These are phyloP conservation scores for Hypsibius dujardini DNA, from an alignment of 1,140 invertebrate genomes.

Conservation along the genomic window DNA sequence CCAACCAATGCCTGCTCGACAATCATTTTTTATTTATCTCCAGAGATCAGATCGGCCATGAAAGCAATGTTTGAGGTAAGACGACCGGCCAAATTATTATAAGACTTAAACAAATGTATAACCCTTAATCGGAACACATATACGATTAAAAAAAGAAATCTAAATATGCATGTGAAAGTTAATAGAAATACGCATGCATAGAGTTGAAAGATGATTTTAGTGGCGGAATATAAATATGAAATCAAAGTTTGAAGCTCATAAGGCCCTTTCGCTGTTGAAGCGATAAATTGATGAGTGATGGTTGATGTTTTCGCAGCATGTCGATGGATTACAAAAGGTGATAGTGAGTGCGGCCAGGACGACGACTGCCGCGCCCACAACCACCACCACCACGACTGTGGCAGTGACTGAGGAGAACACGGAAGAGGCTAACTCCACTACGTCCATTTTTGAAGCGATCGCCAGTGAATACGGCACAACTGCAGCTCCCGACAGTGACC, in stretches of 20 bases:
- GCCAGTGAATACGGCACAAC: neutral
- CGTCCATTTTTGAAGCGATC: neutral
- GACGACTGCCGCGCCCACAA: neutral
- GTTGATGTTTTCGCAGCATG: neutral
- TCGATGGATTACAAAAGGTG: neutral
- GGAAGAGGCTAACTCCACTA: neutral
- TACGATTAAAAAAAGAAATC: too few relatives aligned
- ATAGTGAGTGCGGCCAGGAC: neutral
- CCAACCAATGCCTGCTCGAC: neutral
- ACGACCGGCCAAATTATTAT: too few relatives aligned
- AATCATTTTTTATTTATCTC: neutral
- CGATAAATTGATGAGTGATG: too few relatives aligned
- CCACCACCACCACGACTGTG: neutral
- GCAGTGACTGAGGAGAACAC: neutral
- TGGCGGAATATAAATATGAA: too few relatives aligned
- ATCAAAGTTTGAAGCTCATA: too few relatives aligned
- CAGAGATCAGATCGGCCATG: neutral
- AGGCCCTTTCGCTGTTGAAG: too few relatives aligned
- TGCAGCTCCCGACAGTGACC: too few relatives aligned
- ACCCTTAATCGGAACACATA: too few relatives aligned
- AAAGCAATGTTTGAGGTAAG: neutral
- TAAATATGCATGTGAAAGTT: too few relatives aligned
- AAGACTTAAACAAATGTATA: too few relatives aligned
- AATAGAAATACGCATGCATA: too few relatives aligned
- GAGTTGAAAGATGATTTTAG: too few relatives aligned